Base-by-base conservation (phyloP, 2,888 invertebrate species). In the Miltochrista miniata region DNA sequence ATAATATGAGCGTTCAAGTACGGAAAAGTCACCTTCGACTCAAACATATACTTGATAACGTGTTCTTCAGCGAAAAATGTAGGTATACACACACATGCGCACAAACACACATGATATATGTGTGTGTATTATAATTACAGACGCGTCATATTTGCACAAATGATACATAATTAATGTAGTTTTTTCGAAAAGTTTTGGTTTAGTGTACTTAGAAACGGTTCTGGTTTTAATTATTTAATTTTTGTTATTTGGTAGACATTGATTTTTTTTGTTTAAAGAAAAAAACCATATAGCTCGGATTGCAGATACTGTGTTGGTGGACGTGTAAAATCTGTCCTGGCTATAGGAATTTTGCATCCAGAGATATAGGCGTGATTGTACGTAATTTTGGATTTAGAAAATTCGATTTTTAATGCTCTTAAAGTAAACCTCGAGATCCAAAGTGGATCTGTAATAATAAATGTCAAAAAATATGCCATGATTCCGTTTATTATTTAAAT, bases 141-240 rank as follows among this genome's bases (percentile, higher is more conserved):
- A 13, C 24, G 10, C 44, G 12, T 44, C 11, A 35, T 44, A 44
- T 44, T 44, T 44, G 35, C 44, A 44, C 44, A 44, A 44, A 44
- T 44, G 35, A 44, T 44, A 44, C 34, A 44, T 45, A 45, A 31
- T 45, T 37, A 37, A 45, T 37, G 5, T 30, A 15, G 13, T 42
- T 35, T 34, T 44, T 34, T 43, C 18, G 18, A 12, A 15, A 34
- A 13, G 18, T 35, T 24, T 44, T n/a, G 10, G 24, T 24, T 44
- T 8, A 0, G 1, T 12, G 34, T 31, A 12, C 5, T 35, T 0
- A 5, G 9, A 9, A 1, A 7, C 33, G 33, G 33, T 9, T 5
- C 18, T 18, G 15, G n/a, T n/a, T 30, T 29, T 41, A 2, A 15
- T 36, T 36, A n/a, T 33, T 29, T 8, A 8, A 12, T n/a, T 39